Evolutionary conservation across 2,797 vertebrate species (phyloP).

Genomic region (Gobionotothen gibberifrons): DNA sequence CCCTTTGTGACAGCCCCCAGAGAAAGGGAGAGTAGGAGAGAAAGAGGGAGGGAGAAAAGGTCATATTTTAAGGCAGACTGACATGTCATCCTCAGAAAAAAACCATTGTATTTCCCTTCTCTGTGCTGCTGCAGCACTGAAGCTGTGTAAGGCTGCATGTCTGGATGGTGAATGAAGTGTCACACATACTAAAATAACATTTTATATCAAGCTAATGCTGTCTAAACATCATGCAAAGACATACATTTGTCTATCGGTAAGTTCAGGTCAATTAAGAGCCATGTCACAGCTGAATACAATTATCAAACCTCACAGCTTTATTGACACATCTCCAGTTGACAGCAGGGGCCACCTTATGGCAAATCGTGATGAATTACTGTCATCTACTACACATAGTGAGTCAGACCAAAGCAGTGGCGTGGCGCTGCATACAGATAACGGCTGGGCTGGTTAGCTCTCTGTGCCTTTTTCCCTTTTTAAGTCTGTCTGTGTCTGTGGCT

Average conservation of each 20-base stretch:
- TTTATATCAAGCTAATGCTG: not conserved
- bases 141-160: not conserved
- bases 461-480: constrained; percentile 10
- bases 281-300: constrained; percentile 30
- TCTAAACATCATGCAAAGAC: not conserved
- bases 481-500: constrained; percentile 16
- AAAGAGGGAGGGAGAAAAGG: constrained; percentile 15
- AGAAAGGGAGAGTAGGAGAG: constrained; percentile 13
- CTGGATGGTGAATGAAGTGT: not conserved
- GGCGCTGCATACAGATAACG: constrained; percentile 33
- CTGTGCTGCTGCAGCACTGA: not conserved
- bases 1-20: constrained; percentile 49
- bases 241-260: not conserved
- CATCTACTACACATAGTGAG: constrained; percentile 52
- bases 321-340: constrained; percentile 51
- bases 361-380: constrained; percentile 56
- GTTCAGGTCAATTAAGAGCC: not conserved
- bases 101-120: constrained; percentile 7
- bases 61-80: constrained; percentile 46
- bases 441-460: constrained; percentile 12
- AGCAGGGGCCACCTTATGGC: constrained; percentile 44
- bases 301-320: constrained; percentile 63
- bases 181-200: not conserved
- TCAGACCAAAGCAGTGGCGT: constrained; percentile 38
- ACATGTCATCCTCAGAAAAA: constrained; percentile 26